Conservation (phyloP, 2,113 vertebrate genomes). For the Baryphthengus martii region DNA sequence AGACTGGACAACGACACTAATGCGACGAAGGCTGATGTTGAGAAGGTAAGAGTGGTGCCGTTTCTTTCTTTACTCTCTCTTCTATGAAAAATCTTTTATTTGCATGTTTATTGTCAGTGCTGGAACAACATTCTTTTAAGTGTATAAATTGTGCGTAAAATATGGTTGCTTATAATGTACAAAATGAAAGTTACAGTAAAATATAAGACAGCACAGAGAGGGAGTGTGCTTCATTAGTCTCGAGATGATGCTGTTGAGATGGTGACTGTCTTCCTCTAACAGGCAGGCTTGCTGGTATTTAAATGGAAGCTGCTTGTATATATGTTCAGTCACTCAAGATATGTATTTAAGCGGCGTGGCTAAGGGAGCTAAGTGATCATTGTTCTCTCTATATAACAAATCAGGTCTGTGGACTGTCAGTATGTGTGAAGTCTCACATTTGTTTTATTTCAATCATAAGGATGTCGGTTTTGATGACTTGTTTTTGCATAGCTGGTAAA, state of each 20-base stretch:
- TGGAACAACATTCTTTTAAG: not conserved
- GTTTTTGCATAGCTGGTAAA: not conserved
- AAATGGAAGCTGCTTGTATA: too few relatives aligned
- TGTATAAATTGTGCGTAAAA: not conserved
- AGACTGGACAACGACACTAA: slow-evolving; percentile 94
- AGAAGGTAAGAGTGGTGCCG: slow-evolving; percentile 82
- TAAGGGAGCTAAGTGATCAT: not conserved
- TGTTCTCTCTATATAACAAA: not conserved
- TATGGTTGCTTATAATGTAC: not conserved
- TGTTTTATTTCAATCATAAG: not conserved
- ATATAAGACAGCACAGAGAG: not conserved
- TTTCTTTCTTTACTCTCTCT: not conserved
- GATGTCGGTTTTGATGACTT: not conserved
- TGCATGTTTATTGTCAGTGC: not conserved
- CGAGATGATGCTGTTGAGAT: not conserved
- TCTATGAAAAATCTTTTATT: not conserved
- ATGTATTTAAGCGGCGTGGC: rapidly evolving
- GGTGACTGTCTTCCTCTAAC: not conserved
- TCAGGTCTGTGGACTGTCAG: not conserved
- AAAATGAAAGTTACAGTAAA: not conserved
- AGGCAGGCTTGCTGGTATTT: not conserved
- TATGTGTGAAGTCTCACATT: not conserved
- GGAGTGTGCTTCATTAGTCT: not conserved
- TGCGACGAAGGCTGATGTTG: slow-evolving; percentile 97
- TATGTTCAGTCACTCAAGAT: not conserved